Base-by-base conservation (phyloP, 30 jellyfish, hydroid and myxozoan genomes). In the Hydractinia symbiolongicarpus region DNA sequence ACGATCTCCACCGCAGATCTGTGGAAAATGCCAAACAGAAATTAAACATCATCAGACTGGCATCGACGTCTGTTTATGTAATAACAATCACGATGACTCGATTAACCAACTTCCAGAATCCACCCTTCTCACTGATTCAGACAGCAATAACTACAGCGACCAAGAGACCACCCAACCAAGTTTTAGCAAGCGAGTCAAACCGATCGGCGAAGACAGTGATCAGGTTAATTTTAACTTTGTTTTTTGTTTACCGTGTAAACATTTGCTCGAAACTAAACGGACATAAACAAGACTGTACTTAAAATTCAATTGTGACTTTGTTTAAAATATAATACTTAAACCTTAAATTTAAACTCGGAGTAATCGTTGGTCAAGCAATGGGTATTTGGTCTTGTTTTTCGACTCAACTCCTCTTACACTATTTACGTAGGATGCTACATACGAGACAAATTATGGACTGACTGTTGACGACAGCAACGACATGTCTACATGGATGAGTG, bases 61-160 rank as follows among this genome's bases (percentile, higher is more conserved):
- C 20, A 53, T 76, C 8, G 1, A 17, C 19, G 73, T 53, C 0
- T 76, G 84, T 53, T 19, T 50, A 54, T 76, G 84, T 55, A 50
- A 53, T 17, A 72, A 17, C 55, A 68, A 21, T 20, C 15, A 68
- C 72, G n/a, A 72, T 54, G 72, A 9, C 56, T 77, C 85, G 19
- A 61, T 77, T 54, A 77, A 77, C 66, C 85, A 77, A 30, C 72
- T 77, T 13, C 79, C 85, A 54, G 85, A 77, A 76, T 77, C 85
- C 0, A 77, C 85, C 14, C 56, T 77, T 55, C 73, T 77, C 9
- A 77, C 85, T 5, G 85, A 77, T 55, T 77, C 85, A 4, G 85
- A 77, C 60, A 77, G 85, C 56, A 77, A 77, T n/a, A 77, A 77
- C 57, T 77, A 77, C 66, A 77, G 85, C 49, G 85, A 77, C 30